Base-by-base conservation (phyloP, 2,888 invertebrate species). In the Falcaria lacertinaria region DNA sequence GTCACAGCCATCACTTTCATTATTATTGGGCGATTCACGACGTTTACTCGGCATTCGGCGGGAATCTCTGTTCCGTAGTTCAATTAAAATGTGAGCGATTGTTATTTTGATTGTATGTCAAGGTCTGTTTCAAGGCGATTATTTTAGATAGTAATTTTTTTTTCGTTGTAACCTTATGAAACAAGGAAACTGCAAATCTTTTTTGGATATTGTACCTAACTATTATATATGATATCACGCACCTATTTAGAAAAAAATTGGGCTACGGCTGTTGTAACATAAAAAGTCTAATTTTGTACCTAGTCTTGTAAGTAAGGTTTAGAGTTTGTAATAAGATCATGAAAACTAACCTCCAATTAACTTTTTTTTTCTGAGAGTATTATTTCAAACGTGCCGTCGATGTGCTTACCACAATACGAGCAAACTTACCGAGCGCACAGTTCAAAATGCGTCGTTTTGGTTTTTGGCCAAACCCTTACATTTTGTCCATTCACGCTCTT, bases 11-110 rank as follows among this genome's bases (percentile, higher is more conserved):
- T 89, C 89, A 83, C 80, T 86, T 89, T 89, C 89, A 89, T 90
- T 89, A 89, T 90, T 89, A 90, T 90, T 88, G 84, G 87, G 80
- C 89, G 86, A 90, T 90, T 89, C 86, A 81, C 81, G 81, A 77
- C 87, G 84, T 87, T 86, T 86, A 86, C 84, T 74, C 79, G 78
- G 74, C 74, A 77, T 80, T 82, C 74, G 67, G 60, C 57, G 70
- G 65, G 71, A 82, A 82, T 87, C 85, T 81, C 79, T 67, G 81
- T 76, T 75, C 76, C 76, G 74, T 69, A 75, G 80, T 83, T 82
- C 78, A 82, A 83, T 86, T 86, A 84, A 80, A 84, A 80, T 76
- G 70, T 74, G 66, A 69, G 64, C 67, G 70, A 82, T 81, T 80
- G 74, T 83, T 80, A 76, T 79, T 73, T 69, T 65, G 60, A 69